Percentiles rank a stretch among this genome's conserved stretches.
These are phyloP conservation scores for Chaetops frenatus DNA, from an alignment of 2,113 vertebrate species.

Conservation along the genomic window DNA sequence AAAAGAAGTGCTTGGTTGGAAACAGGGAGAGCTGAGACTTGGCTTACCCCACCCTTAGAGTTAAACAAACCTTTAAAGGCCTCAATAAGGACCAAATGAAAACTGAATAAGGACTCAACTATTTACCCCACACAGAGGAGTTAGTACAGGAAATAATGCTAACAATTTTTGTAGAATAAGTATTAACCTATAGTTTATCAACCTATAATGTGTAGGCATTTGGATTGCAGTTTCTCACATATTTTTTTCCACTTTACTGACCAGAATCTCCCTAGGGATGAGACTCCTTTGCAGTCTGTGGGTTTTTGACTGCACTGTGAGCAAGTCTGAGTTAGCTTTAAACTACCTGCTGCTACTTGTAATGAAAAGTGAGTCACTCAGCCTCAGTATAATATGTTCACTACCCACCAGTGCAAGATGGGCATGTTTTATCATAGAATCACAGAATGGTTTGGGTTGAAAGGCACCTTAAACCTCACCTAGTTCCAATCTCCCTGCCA, in stretches of 20 bases:
- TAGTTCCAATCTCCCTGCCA: background rate
- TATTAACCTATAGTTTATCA: background rate
- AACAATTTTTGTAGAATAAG: background rate
- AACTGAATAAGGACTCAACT: background rate
- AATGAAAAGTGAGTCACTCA: background rate
- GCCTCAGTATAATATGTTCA: background rate
- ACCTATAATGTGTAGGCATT: background rate
- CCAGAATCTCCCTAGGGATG: background rate
- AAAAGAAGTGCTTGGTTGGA: background rate
- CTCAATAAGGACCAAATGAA: background rate
- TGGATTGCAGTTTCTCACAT: background rate
- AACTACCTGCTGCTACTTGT: background rate
- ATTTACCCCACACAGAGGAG: background rate
- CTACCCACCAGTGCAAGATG: background rate
- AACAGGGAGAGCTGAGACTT: background rate
- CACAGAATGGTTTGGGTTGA: background rate
- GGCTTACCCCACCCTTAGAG: background rate
- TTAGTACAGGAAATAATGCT: background rate
- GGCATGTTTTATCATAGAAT: background rate
- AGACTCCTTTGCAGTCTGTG: background rate
- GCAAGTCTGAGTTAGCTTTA: background rate
- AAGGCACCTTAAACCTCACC: background rate
- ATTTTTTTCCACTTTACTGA: background rate
- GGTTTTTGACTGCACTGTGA: background rate
- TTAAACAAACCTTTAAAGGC: background rate